Conservation (phyloP, 2,797 vertebrate species). For the Adelosebastes latens region DNA sequence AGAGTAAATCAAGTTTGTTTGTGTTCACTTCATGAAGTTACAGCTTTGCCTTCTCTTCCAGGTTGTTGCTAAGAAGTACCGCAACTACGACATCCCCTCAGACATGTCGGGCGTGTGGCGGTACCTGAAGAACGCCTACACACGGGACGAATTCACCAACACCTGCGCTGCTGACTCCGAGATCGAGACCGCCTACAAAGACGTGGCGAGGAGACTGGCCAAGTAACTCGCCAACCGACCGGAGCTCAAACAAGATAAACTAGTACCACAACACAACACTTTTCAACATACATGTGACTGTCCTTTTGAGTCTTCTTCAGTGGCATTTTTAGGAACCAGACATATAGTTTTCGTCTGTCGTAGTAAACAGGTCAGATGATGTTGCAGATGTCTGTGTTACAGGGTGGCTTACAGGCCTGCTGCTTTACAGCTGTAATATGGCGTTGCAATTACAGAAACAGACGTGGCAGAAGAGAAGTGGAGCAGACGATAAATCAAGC, state of each 20-base stretch:
- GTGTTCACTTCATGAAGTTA: background rate
- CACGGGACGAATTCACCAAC: conserved; percentile 94
- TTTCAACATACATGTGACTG: conserved; percentile 4
- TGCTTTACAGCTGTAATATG: conserved; percentile 6
- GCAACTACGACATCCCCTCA: conserved; percentile 90
- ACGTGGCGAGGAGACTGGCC: conserved; percentile 91
- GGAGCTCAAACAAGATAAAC: conserved; percentile 2
- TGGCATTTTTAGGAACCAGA: conserved; percentile 4
- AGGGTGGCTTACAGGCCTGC: background rate
- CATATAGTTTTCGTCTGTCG: conserved; percentile 7
- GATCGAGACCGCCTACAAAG: conserved; percentile 93
- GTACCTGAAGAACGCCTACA: conserved; percentile 91
- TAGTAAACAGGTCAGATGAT: conserved; percentile 29
- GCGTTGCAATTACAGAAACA: conserved; percentile 40
- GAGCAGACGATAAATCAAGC: conserved; percentile 44
- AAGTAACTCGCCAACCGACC: conserved; percentile 73
- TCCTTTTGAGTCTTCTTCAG: conserved; percentile 15
- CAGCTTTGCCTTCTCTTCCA: conserved; percentile 56
- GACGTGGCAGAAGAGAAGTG: conserved; percentile 29
- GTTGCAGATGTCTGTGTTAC: conserved; percentile 18
- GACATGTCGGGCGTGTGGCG: conserved; percentile 93
- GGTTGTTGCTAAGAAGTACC: conserved; percentile 96
- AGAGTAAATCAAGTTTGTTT: background rate
- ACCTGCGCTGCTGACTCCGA: conserved; percentile 93
- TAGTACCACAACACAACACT: background rate